Evolutionary conservation across 2,113 vertebrate species (phyloP).

Genomic region (Epinephelus fuscoguttatus): DNA sequence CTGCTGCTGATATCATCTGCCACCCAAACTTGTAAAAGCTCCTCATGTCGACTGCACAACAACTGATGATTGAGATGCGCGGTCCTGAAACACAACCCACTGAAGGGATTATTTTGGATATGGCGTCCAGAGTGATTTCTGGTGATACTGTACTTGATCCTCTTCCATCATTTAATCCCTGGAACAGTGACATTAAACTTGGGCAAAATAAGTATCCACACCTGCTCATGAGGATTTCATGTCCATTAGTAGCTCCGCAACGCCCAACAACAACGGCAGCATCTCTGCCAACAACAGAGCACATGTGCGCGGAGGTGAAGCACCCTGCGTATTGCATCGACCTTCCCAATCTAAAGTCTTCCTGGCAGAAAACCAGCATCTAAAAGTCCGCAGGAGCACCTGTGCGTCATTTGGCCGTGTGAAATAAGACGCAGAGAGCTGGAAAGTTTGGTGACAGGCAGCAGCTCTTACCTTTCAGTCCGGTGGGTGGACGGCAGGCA

Average conservation of each 20-base stretch:
- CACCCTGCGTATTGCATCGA: background rate
- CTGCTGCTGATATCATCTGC: background rate
- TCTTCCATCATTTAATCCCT: constrained; percentile 5
- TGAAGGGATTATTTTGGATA: constrained; percentile 5
- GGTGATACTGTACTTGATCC: background rate
- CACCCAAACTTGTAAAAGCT: constrained; percentile 17
- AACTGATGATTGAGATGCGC: background rate
- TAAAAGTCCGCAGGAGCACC: background rate
- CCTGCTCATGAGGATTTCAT: background rate
- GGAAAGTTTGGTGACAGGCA: constrained; percentile 46
- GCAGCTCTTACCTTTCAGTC: constrained; percentile 40
- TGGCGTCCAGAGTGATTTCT: constrained; percentile 9
- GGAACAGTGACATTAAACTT: background rate
- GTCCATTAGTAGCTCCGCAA: background rate
- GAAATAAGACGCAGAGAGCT: background rate
- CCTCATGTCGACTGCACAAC: background rate
- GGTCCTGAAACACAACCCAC: background rate
- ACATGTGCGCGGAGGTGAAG: constrained; percentile 41
- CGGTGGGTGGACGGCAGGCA: background rate
- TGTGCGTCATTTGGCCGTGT: background rate
- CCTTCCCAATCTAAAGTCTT: background rate
- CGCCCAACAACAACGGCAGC: background rate
- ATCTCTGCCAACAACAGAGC: background rate
- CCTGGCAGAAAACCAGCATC: background rate
- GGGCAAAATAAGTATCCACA: background rate